Evolutionary conservation across 1,140 invertebrate genomes (phyloP), one percentile per base, ranked within the genome.

Genomic region (Trichonephila inaurata): DNA sequence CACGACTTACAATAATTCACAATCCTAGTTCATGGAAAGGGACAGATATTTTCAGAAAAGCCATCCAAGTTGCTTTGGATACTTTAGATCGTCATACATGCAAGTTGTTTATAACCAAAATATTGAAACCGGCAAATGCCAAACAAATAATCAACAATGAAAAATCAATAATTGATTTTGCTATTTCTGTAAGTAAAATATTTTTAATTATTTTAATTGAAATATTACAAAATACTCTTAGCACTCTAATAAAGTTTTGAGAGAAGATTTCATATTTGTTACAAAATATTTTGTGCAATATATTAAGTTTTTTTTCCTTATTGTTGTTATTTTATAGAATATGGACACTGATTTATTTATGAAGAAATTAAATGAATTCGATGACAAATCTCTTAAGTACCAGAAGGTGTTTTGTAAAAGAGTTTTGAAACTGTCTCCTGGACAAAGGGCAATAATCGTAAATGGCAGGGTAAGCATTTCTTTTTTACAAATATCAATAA

Each of bases 401-500:
- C 96, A 97, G 94, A 94, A 95, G 86, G 90, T 95, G 33, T 97
- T 97, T 94, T 95, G 95, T 14, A 96, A 96, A 90, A 95, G 95
- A 69, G 95, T 96, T n/a, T 95, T 97, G 21, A 95, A 96, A 64
- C 95, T 97, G 40, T 95, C 95, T 62, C 92, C 95, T 58, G 97
- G 97, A 12, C 95, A 96, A 85, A 96, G 97, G 94, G 97, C 97
- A 8, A 96, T 99, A 14, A 96, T 99, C 21, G 97, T 97, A 82
- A 99, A 99, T 96, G 99, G 99, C n/a, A 97, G 98, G 88, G 96
- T 99, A 19, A 61, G 58, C 69, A 62, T 51, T n/a, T 85, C 12
- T 51, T 21, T 24, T 6, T 64, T 18, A 64, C 14, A 64, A 19
- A 2, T 64, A 64, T 40, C 33, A 40, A 2, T 40, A 40, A 40